A percentile compares a stretch with the other conserved stretches of the same genome.
phyloP scores from a whole-genome alignment of 2,113 vertebrate genomes.

The Pseudolaguvia tuberculata region DNA sequence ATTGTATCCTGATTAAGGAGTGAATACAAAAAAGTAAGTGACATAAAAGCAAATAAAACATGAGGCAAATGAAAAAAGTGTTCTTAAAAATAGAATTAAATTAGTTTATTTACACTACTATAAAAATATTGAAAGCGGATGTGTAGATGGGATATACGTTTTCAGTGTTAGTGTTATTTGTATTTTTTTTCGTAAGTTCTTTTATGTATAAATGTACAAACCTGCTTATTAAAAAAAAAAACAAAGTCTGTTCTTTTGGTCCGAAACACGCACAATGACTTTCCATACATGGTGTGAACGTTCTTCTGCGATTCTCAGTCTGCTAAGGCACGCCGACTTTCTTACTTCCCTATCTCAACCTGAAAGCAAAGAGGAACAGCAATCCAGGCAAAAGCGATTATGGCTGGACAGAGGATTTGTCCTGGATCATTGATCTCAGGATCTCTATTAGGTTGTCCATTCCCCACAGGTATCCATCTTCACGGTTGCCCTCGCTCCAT shows the following conservation, averaged over 20 bases:
- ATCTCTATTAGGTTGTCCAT: slow-evolving; percentile 83
- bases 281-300: not conserved
- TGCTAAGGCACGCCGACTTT: not conserved
- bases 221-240: not conserved
- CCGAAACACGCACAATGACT: not conserved
- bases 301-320: not conserved
- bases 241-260: not conserved
- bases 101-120: slow-evolving; percentile 41
- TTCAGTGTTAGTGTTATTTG: slow-evolving; percentile 54
- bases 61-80: slow-evolving; percentile 30
- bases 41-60: not conserved
- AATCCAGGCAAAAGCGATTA: slow-evolving; percentile 34
- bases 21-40: not conserved
- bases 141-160: not conserved
- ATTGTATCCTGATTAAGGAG: not conserved
- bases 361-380: not conserved
- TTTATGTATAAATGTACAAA: not conserved
- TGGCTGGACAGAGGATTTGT: slow-evolving; percentile 35
- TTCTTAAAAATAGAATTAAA: slow-evolving; percentile 45
- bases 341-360: not conserved
- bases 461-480: slow-evolving; percentile 88
- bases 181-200: not conserved
- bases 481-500: slow-evolving; percentile 83
- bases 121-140: slow-evolving; percentile 15
- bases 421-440: slow-evolving; percentile 64